Evolutionary conservation across 2,797 vertebrate species (phyloP).

Genomic region (Hoplostethus atlanticus): DNA sequence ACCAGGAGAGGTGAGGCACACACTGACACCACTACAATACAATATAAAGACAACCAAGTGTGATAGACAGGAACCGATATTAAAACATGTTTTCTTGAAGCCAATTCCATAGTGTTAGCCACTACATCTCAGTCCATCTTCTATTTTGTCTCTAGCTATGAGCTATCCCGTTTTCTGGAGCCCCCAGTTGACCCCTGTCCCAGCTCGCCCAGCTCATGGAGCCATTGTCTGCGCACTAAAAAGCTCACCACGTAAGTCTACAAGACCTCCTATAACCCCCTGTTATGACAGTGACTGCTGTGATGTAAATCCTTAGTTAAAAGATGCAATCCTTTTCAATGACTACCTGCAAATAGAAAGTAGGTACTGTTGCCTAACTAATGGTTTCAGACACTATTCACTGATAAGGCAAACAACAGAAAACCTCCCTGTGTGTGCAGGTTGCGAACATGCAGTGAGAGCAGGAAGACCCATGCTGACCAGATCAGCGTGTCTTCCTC

Average conservation of each 20-base stretch:
- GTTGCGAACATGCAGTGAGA: conserved; percentile 77
- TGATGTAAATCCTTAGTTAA: background rate
- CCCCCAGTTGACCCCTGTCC: conserved; percentile 90
- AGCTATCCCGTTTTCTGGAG: conserved; percentile 89
- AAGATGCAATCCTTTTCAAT: too few relatives aligned
- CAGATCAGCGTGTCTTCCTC: conserved; percentile 84
- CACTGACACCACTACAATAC: background rate
- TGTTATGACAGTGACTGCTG: background rate
- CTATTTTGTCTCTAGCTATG: conserved; percentile 80
- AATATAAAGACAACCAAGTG: background rate
- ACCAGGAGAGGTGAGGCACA: conserved; percentile 89
- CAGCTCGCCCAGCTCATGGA: conserved; percentile 83
- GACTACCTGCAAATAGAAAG: background rate
- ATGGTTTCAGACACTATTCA: background rate
- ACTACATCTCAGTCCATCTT: background rate
- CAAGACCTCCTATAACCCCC: background rate
- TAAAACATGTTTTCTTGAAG: background rate
- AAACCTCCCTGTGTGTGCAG: conserved; percentile 57
- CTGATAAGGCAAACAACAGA: background rate
- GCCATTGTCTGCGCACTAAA: conserved; percentile 85
- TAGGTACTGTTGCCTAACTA: background rate
- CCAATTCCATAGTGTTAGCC: background rate
- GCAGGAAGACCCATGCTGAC: conserved; percentile 78
- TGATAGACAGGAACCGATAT: background rate
- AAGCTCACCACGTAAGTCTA: conserved; percentile 87